These are phyloP conservation scores for Riparia riparia DNA, from an alignment of 2,113 vertebrate species.

Conservation along the genomic window DNA sequence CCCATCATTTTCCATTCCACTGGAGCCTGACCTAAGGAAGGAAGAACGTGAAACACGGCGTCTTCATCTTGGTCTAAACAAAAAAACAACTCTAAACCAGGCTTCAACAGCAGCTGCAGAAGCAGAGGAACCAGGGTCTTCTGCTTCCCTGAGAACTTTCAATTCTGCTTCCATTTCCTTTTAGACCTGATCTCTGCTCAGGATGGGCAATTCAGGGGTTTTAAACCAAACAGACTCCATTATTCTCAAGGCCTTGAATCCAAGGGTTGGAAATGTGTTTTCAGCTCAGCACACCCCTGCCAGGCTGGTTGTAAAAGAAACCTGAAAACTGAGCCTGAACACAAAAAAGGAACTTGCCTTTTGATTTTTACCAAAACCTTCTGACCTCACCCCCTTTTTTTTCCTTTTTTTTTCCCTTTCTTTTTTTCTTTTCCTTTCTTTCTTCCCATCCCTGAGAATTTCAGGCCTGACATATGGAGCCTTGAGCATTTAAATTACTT, in stretches of 20 bases:
- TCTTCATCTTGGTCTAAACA: neutral
- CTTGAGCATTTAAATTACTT: neutral
- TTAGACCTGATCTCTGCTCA: neutral
- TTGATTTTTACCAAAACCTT: neutral
- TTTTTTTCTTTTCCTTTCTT: neutral
- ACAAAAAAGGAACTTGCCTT: neutral
- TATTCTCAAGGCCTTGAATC: neutral
- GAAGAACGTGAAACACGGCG: neutral
- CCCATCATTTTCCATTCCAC: neutral
- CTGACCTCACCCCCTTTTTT: neutral
- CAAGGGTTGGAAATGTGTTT: neutral
- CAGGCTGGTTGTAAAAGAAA: accelerated
- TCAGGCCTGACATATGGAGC: accelerated
- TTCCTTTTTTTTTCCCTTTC: too few relatives aligned
- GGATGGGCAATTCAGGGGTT: neutral
- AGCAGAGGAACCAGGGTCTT: neutral
- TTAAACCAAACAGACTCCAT: neutral
- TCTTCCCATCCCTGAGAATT: neutral
- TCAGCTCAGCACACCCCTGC: neutral
- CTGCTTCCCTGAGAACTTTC: neutral
- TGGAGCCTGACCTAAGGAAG: neutral
- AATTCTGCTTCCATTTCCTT: constrained; percentile 9
- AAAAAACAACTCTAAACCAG: neutral
- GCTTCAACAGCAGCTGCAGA: neutral
- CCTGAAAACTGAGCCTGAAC: neutral